phyloP scores from a whole-genome alignment of 64 coral and sea anemone genomes.

The Actinia equina region DNA sequence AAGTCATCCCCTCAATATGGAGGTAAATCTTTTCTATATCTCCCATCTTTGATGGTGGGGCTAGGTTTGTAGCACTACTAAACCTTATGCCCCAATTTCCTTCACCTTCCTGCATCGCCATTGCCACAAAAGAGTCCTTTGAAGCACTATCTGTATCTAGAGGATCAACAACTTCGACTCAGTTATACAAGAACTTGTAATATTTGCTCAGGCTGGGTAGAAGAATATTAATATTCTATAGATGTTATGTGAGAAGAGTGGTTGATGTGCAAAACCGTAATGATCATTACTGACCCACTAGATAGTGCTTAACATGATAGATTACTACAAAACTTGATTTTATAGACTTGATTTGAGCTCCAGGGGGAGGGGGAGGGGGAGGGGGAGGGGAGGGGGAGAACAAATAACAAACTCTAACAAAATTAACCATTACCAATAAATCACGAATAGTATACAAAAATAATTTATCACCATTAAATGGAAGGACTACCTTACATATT shows the following conservation, averaged over 20 bases:
- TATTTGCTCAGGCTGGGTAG: not conserved
- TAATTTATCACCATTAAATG: too few species aligned
- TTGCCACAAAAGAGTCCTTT: slow-evolving; percentile 18
- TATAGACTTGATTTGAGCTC: not conserved
- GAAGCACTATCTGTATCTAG: not conserved
- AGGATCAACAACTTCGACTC: not conserved
- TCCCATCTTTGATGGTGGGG: slow-evolving; percentile 20
- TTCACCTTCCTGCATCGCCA: not conserved
- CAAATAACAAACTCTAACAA: too few species aligned
- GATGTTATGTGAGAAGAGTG: not conserved
- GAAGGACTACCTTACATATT: too few species aligned
- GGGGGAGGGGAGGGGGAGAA: too few species aligned
- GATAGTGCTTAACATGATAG: not conserved
- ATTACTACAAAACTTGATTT: not conserved
- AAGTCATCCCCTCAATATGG: slow-evolving; percentile 84
- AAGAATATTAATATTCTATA: not conserved
- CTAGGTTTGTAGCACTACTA: slow-evolving; percentile 10
- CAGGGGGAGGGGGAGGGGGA: too few species aligned
- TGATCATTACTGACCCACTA: not conserved
- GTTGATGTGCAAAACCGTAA: not conserved
- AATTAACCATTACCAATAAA: too few species aligned
- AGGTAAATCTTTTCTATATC: slow-evolving; percentile 86
- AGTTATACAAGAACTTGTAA: not conserved
- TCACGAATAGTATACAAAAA: too few species aligned
- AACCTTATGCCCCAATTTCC: slow-evolving; percentile 50